Evolutionary conservation across 2,113 vertebrate species (phyloP), one percentile per base, ranked within the genome.

Genomic region (Sinocyclocheilus maitianheensis): DNA sequence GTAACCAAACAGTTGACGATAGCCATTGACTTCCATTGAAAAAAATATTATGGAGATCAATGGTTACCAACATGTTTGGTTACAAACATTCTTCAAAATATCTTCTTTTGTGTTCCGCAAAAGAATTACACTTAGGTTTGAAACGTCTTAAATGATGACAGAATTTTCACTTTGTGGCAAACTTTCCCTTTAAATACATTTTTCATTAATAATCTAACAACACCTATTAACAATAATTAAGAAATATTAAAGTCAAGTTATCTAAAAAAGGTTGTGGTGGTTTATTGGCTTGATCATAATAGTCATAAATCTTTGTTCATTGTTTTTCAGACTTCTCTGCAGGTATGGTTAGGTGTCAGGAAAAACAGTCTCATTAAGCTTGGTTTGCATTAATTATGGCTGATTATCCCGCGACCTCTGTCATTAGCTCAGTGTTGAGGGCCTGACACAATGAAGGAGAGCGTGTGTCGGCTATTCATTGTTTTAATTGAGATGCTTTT

Each of bases 401-500:
- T 84, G 81, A 90, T 87, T 88, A 87, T 85, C 87, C 84, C 89
- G 46, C 79, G 77, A 53, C 85, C 76, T 74, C 62, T 65, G 77
- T 85, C 58, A n/a, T 88, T 83, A 88, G 72, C 81, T 84, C 87
- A 88, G 88, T 51, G 62, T 24, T 20, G 63, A 71, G 72, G 24
- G 37, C 62, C 55, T 58, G 83, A 84, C 85, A 90, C 88, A 83
- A 82, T 78, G 83, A 84, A 80, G 71, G 51, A 85, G 46, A 86
- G 81, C 89, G 81, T 58, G 79, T 86, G 67, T 62, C 78, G 60
- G 75, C 87, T 75, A 81, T 89, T 77, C 88, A 16, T 91, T 89
- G 90, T 87, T 93, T 93, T 92, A 93, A 88, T 92, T 87, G 67
- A 88, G 93, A 92, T 92, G 90, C 58, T 89, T 90, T 89, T 90